A percentile compares a stretch with the other conserved stretches of the same genome.
Conservation (phyloP, 2,113 vertebrate species). For the Cichladusa arquata region DNA sequence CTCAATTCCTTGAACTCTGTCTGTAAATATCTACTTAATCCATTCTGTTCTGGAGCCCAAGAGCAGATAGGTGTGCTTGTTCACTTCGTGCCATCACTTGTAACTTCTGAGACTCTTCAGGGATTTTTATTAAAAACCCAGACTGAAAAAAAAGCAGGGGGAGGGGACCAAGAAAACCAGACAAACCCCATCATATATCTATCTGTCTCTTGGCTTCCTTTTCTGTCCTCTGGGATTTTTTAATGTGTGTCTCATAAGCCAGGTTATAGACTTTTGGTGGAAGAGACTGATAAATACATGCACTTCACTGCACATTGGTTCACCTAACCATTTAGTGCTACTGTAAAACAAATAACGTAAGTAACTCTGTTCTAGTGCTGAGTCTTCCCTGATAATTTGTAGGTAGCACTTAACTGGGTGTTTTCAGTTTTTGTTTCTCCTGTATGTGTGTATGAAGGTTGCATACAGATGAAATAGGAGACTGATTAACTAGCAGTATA, state of each 20-base stretch:
- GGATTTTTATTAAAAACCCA: neutral
- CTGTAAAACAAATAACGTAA: neutral
- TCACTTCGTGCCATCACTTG: neutral
- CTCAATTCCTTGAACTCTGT: neutral
- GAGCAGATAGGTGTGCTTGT: neutral
- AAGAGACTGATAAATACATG: neutral
- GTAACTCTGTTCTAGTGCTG: neutral
- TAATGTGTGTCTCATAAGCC: slow-evolving; percentile 1
- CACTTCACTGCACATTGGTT: neutral
- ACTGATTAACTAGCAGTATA: neutral
- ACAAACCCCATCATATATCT: neutral
- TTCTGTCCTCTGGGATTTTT: slow-evolving; percentile 7
- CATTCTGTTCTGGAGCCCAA: neutral
- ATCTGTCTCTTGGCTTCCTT: neutral
- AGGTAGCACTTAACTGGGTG: neutral
- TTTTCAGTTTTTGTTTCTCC: slow-evolving; percentile 1
- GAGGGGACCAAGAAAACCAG: neutral
- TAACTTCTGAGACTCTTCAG: neutral
- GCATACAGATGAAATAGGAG: slow-evolving; percentile 35
- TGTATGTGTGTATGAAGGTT: neutral
- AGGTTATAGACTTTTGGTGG: neutral
- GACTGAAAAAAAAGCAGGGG: neutral
- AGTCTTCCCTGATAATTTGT: neutral
- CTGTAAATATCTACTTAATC: neutral
- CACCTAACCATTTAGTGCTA: neutral